Base-by-base conservation (phyloP, 2,888 invertebrate genomes). In the Conus canariensis region DNA sequence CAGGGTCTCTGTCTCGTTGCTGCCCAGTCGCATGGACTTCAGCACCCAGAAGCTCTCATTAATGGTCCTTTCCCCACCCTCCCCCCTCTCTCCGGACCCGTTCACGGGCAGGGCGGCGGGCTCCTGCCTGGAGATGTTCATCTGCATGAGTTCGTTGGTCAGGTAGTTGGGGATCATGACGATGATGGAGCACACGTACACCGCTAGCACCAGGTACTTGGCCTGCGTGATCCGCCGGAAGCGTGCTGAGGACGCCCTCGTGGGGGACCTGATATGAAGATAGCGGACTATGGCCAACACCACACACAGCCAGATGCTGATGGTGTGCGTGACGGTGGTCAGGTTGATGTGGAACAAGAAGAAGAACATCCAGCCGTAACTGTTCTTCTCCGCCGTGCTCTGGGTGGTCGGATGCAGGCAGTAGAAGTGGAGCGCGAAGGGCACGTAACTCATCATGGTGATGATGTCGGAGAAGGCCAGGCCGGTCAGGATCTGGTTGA, bases 291-390 rank as follows among this genome's bases (percentile, higher is more conserved):
- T 98, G 0, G 99, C 99, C 91, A 99, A 96, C 0, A 98, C 98
- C 0, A 99, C 98, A 0, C 99, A 99, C 93, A 99, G 96, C 97
- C 98, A 99, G 93, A 99, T 99, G 1, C 99, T 98, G 92, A 99
- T 98, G 5, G 99, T 99, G 96, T 98, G 98, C 91, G 98, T 97
- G 87, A 98, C 97, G 96, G 98, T 98, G 30, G 98, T 97, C 96
- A 99, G 98, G 95, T 98, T 98, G 64, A 98, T 98, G 96, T 99
- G 99, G 94, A 98, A 98, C 90, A 96, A 94, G 89, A 96, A 94
- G 22, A 94, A 91, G 22, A 94, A 91, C 93, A 96, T 96, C 96
- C 96, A 96, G 6, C 92, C 93, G 88, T 94, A 93, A 90, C 94
- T 96, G 93, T 96, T 95, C 85, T 94, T 93, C 60, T 93, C 93